Evolutionary conservation across 1,140 invertebrate species (phyloP).

Genomic region (Zophobas atratus): DNA sequence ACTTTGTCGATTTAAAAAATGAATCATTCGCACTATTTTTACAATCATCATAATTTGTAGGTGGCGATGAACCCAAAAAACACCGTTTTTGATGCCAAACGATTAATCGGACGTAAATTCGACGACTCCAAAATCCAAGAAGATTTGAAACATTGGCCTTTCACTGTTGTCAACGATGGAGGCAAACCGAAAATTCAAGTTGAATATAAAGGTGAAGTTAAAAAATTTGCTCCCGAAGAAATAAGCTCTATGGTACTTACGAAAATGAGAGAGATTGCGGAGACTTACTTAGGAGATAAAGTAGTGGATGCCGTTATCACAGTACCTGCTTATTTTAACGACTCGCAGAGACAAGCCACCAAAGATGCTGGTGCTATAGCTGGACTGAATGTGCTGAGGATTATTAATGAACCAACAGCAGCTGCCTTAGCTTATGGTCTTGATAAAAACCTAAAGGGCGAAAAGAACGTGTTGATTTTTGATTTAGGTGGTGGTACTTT

Average conservation of each 20-base stretch:
- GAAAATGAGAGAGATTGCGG: constrained; percentile 77
- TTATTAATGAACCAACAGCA: constrained; percentile 87
- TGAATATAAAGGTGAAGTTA: constrained; percentile 83
- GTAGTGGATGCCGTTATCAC: constrained; percentile 80
- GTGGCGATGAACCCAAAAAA: constrained; percentile 82
- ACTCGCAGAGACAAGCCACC: constrained; percentile 66
- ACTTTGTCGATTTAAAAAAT: neutral
- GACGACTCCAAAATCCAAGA: constrained; percentile 81
- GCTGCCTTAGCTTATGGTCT: constrained; percentile 89
- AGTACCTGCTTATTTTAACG: constrained; percentile 73
- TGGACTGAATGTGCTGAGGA: constrained; percentile 86
- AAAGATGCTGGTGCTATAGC: constrained; percentile 84
- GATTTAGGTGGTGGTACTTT: constrained; percentile 78
- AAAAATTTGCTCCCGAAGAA: constrained; percentile 88
- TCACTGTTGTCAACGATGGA: constrained; percentile 78
- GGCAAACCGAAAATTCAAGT: constrained; percentile 85
- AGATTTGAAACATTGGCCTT: constrained; percentile 88
- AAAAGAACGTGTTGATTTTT: constrained; percentile 78
- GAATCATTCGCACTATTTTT: constrained; percentile 4
- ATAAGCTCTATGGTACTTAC: constrained; percentile 82
- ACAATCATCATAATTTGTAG: constrained; percentile 42
- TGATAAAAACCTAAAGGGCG: constrained; percentile 88
- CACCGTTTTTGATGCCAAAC: constrained; percentile 84
- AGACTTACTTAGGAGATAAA: constrained; percentile 72
- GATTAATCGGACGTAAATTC: constrained; percentile 75